Evolutionary conservation across 2,888 invertebrate species (phyloP), one percentile per base, ranked within the genome.

Genomic region (Cerceris ruficornis): DNA sequence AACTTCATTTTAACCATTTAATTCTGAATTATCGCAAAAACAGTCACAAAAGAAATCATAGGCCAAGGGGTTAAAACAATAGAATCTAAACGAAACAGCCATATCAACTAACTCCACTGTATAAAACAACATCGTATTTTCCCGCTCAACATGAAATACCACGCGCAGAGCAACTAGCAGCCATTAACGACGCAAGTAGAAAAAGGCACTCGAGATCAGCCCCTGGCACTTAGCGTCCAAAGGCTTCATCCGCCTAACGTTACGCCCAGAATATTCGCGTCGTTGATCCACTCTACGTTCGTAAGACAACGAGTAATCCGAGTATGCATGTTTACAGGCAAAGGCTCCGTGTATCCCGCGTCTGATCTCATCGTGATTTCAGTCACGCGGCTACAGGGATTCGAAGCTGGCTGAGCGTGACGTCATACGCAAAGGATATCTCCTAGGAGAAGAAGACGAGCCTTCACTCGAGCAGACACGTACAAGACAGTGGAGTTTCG

Each of bases 381-480:
- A 81, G 90, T 90, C 91, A 91, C 92, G 91, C 86, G 83, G 80
- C 74, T 62, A 67, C 49, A 85, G 83, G 85, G 82, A 82, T 73
- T 79, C 80, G 84, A 85, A 84, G 66, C 78, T 52, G 66, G 65
- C 77, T 76, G 77, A 64, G 70, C 80, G 74, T 85, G 84, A 85
- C 87, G 85, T 87, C 88, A 86, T 80, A 87, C 87, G 73, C 80
- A 69, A 68, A 69, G 66, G 46, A 77, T 74, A 75, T 65, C 75
- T 69, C 50, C n/a, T 15, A 68, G 42, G 9, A 68, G 52, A 43
- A n/a, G 28, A 50, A 42, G 54, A 60, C 41, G 41, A 5, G n/a
- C n/a, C n/a, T n/a, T n/a, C n/a, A n/a, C n/a, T n/a, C n/a, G n/a
- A n/a, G 2, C 46, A 55, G 7, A 9, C 43, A 14, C 13, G 13